phyloP scores from a whole-genome alignment of 1,140 invertebrate genomes.

The Caenorhabditis remanei region DNA sequence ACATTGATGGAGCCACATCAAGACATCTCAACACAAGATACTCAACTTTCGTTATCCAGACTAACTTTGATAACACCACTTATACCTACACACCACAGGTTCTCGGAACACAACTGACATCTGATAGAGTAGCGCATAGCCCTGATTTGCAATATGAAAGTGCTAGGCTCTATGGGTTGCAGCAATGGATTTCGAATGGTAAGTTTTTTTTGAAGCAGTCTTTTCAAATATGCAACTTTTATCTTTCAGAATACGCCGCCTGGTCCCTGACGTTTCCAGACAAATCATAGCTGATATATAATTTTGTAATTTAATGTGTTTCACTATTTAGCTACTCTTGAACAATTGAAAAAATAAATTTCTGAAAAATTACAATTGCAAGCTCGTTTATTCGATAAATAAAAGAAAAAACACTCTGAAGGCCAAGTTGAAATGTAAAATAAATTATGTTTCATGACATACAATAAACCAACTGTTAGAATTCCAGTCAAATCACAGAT shows the following conservation, averaged over 20 bases:
- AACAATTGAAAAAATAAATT: too few relatives aligned
- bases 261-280: conserved; percentile 9
- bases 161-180: not conserved
- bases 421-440: too few relatives aligned
- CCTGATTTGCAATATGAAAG: not conserved
- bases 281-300: not conserved
- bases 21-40: conserved; percentile 47
- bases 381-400: too few relatives aligned
- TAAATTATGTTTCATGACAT: too few relatives aligned
- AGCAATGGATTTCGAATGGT: conserved; percentile 8
- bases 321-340: not conserved
- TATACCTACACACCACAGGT: conserved; percentile 12
- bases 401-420: too few relatives aligned
- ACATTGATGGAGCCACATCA: conserved; percentile 42
- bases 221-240: not conserved
- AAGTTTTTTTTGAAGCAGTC: not conserved
- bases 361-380: too few relatives aligned
- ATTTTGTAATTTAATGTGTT: not conserved
- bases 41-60: conserved; percentile 40
- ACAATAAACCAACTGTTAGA: too few relatives aligned
- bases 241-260: conserved; percentile 1
- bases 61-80: not conserved
- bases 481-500: not conserved
- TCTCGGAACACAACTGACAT: conserved; percentile 19
- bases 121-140: conserved; percentile 32